Conservation (phyloP, 2,113 vertebrate species). For the Ahaetulla prasina region DNA sequence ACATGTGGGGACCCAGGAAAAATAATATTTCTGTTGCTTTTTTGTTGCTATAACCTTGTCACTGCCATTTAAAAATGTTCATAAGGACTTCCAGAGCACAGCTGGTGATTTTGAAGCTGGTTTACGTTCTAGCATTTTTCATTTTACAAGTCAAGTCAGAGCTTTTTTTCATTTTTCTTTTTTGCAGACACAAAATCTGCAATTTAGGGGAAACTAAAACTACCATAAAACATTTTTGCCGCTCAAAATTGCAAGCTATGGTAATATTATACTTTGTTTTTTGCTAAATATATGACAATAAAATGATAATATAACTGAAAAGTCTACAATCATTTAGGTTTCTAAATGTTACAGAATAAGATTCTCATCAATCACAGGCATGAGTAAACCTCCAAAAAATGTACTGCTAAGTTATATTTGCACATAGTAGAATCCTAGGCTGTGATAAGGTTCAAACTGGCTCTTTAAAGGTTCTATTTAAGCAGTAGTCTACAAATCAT, state of each 20-base stretch:
- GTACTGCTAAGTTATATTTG: neutral
- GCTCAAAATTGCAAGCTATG: neutral
- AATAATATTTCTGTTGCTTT: neutral
- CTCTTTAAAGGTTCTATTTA: neutral
- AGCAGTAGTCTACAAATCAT: neutral
- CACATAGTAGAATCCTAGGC: neutral
- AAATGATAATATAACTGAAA: neutral
- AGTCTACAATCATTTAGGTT: neutral
- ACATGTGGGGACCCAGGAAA: neutral
- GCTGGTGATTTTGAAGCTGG: neutral
- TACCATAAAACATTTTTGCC: neutral
- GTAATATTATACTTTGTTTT: neutral
- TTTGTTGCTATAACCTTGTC: slow-evolving; percentile 13
- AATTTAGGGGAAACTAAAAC: neutral
- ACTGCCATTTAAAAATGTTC: neutral
- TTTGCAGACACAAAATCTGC: neutral
- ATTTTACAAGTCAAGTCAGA: neutral
- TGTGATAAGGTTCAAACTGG: neutral
- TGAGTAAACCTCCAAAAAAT: neutral
- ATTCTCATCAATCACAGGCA: neutral
- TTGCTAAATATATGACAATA: neutral
- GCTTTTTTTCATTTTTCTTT: neutral
- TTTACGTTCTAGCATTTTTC: neutral
- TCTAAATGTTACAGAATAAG: neutral
- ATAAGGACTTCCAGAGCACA: slow-evolving; percentile 7